A percentile compares a stretch with the other conserved stretches of the same genome.
Conservation (phyloP, 1,140 invertebrate genomes). For the Triops longicaudatus region DNA sequence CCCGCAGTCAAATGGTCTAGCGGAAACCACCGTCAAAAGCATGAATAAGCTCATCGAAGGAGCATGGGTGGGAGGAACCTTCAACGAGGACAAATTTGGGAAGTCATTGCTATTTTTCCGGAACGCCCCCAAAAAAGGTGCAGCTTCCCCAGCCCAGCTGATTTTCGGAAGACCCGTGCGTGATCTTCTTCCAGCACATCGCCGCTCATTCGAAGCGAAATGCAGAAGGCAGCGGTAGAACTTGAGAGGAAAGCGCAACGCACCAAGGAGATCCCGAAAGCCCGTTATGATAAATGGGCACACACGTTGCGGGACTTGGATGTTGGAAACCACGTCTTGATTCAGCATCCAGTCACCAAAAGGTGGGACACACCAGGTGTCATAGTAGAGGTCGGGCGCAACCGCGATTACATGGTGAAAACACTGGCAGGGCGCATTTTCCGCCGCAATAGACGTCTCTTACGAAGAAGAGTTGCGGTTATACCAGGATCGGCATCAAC, state of each 20-base stretch:
- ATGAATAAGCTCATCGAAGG: no score
- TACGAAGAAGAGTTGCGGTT: no score
- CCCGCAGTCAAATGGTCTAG: no score
- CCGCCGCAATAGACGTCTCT: slow-evolving; percentile 9
- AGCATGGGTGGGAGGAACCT: no score
- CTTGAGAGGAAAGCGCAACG: slow-evolving; percentile 1
- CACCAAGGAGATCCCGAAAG: not conserved
- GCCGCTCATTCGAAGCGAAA: slow-evolving; percentile 1
- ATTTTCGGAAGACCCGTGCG: no score
- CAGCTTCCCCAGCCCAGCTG: not conserved
- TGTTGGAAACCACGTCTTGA: not conserved
- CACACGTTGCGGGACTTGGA: no score
- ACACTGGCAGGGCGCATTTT: not conserved
- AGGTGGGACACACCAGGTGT: no score
- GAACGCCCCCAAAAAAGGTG: not conserved
- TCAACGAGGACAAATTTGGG: no score
- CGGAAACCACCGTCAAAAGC: no score
- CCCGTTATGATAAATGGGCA: not conserved
- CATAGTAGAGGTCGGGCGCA: no score
- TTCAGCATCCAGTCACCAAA: slow-evolving; percentile 10
- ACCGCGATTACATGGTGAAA: no score
- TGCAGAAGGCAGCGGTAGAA: not conserved
- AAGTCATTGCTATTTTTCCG: slow-evolving; percentile 4
- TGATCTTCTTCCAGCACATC: no score
- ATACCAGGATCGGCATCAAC: not conserved